Evolutionary conservation across 2,888 invertebrate genomes (phyloP).

Genomic region (Diabrotica balteata): DNA sequence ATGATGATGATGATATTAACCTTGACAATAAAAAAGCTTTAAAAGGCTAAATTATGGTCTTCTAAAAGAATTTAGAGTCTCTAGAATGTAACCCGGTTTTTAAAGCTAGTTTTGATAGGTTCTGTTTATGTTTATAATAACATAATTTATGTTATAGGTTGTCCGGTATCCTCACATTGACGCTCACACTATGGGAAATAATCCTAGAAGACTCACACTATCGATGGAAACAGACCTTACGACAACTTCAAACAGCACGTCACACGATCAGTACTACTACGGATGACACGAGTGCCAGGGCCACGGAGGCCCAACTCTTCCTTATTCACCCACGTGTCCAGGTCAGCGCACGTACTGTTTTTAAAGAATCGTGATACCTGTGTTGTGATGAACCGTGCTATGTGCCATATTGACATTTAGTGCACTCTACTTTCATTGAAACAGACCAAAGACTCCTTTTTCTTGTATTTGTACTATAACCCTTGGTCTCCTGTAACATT

Average conservation of each 20-base stretch:
- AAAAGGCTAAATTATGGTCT: too few relatives aligned
- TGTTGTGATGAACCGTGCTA: not conserved
- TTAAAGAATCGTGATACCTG: constrained; percentile 44
- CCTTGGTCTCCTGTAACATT: too few relatives aligned
- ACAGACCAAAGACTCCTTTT: constrained; percentile 50
- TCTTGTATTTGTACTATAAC: too few relatives aligned
- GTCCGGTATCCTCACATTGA: constrained; percentile 53
- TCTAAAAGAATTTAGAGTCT: too few relatives aligned
- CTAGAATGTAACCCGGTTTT: too few relatives aligned
- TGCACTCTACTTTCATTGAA: constrained; percentile 40
- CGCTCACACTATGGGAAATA: constrained; percentile 56
- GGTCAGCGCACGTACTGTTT: constrained; percentile 59
- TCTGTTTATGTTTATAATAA: too few relatives aligned
- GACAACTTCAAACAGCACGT: constrained; percentile 70
- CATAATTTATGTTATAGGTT: constrained; percentile 26
- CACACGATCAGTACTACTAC: constrained; percentile 75
- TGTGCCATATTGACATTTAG: constrained; percentile 22
- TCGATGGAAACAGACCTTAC: constrained; percentile 65
- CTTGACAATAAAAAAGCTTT: too few relatives aligned
- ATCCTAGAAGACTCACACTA: constrained; percentile 56
- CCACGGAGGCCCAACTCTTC: constrained; percentile 45
- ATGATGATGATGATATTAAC: too few relatives aligned
- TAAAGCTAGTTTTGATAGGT: too few relatives aligned
- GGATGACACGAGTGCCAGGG: constrained; percentile 70
- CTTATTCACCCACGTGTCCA: constrained; percentile 54